Evolutionary conservation across 2,888 invertebrate genomes (phyloP), one percentile per base, ranked within the genome.

Genomic region (Macaria notata): DNA sequence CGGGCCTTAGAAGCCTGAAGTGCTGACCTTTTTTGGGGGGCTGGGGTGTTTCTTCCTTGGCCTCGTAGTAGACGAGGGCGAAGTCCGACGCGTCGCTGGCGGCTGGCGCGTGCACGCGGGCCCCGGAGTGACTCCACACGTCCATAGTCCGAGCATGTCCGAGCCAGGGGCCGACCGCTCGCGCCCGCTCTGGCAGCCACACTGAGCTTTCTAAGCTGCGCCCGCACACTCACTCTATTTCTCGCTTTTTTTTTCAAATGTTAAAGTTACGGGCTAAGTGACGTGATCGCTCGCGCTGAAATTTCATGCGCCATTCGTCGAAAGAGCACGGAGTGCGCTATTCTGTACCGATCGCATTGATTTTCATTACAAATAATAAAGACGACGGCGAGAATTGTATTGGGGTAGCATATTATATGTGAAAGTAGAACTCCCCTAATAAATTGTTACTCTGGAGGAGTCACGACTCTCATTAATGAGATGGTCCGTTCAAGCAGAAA

Each of bases 51-150:
- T 54, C 54, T 31, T 61, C 95, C 62, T 93, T 92, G 63, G 88
- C 88, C 84, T 96, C 95, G 92, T 96, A 96, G 90, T 96, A 96
- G 83, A 95, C 94, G 78, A 96, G 92, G 85, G 96, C 95, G 85
- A 96, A 96, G 83, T 96, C 95, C 66, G 95, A 93, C 78, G 94
- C 94, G 70, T 95, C 94, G 84, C 95, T 95, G 86, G 95, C 94
- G 75, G 93, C 94, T 93, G 81, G 93, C 88, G 75, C 92, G 4
- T 72, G 93, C 83, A 66, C 94, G 81, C 93, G 93, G 79, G 94
- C 81, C 83, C 93, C 92, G 84, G 93, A 92, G 77, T 93, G 89
- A 82, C 94, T 94, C 92, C 95, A 95, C 86, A 95, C 94, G 93
- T 95, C 95, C 95, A 95, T 95, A 86, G 82, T 76, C 87, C 80